Percentiles rank a stretch among this genome's conserved stretches.
phyloP scores from a whole-genome alignment of 1,140 invertebrate genomes.

The Drosophila ficusphila region DNA sequence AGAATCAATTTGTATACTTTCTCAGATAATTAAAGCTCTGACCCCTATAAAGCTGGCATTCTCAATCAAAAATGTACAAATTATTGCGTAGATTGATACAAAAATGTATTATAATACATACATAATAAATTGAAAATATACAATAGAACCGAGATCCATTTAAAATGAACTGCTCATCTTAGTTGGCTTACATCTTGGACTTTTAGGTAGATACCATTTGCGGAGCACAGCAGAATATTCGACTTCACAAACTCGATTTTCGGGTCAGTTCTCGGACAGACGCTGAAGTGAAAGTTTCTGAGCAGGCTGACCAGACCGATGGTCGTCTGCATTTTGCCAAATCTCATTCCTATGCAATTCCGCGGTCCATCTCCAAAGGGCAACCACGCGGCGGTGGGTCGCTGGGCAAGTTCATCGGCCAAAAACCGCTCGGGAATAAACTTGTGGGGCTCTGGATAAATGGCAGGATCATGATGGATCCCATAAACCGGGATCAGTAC shows the following conservation, averaged over 20 bases:
- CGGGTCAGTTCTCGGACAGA: conserved; percentile 75
- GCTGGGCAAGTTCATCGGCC: conserved; percentile 83
- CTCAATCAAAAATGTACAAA: not conserved
- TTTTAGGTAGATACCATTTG: conserved; percentile 83
- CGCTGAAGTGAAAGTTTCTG: conserved; percentile 73
- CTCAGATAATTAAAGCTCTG: not conserved
- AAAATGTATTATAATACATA: not conserved
- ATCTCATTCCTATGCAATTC: conserved; percentile 85
- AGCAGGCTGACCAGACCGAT: conserved; percentile 84
- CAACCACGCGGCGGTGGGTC: conserved; percentile 85
- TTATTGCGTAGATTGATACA: not conserved
- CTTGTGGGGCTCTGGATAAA: conserved; percentile 86
- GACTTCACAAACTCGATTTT: conserved; percentile 84
- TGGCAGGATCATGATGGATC: conserved; percentile 86
- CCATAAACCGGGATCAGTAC: conserved; percentile 86
- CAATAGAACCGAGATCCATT: not conserved
- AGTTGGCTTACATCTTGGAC: conserved; percentile 35
- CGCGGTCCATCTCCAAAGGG: conserved; percentile 87
- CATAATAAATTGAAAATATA: not conserved
- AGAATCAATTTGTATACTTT: too few species aligned
- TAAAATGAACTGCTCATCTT: not conserved
- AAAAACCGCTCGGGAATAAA: conserved; percentile 87
- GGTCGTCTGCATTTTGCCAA: conserved; percentile 84
- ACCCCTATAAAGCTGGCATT: not conserved
- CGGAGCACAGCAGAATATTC: conserved; percentile 83